Base-by-base conservation (phyloP, 2,888 invertebrate genomes). In the Sialis fuliginosa region DNA sequence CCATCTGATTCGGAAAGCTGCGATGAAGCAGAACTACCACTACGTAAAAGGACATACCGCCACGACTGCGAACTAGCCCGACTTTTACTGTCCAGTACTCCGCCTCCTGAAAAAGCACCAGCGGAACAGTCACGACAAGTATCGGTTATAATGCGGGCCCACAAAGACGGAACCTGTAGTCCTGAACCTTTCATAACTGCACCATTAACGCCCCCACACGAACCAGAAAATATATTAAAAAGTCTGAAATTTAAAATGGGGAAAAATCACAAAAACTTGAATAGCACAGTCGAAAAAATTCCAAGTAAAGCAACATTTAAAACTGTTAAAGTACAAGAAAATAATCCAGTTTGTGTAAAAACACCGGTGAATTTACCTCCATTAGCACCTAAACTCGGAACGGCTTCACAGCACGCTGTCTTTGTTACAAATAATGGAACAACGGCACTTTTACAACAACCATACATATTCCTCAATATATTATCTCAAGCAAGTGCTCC, bases 101-200 rank as follows among this genome's bases (percentile, higher is more conserved):
- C 75, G 41, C 75, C 75, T 13, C 75, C 75, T 6, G 71, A 68
- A 47, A 44, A 45, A 41, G 41, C 50, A 40, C 46, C 48, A 22
- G 51, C 53, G 39, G 31, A 41, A 7, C 10, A 44, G 33, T 44
- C 42, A 13, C 56, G 62, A 44, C 66, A 75, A 46, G 70, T 79
- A 33, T 87, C 88, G 8, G 90, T 91, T 53, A 90, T 90, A 54
- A 89, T 88, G 85, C 77, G 77, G 54, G 88, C 84, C 6, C 81
- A 82, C 62, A 81, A 81, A 51, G 82, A 86, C 59, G 89, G 88
- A 40, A 80, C 82, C 34, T 84, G 79, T 66, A 61, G 60, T 37
- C 42, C 43, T 39, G 45, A 55, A 50, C 41, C 49, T 39, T 32
- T 56, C 54, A 60, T 66, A 45, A 64, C 61, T 30, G 64, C 64